Base-by-base conservation (phyloP, 2,113 vertebrate species). In the Plestiodon gilberti region DNA sequence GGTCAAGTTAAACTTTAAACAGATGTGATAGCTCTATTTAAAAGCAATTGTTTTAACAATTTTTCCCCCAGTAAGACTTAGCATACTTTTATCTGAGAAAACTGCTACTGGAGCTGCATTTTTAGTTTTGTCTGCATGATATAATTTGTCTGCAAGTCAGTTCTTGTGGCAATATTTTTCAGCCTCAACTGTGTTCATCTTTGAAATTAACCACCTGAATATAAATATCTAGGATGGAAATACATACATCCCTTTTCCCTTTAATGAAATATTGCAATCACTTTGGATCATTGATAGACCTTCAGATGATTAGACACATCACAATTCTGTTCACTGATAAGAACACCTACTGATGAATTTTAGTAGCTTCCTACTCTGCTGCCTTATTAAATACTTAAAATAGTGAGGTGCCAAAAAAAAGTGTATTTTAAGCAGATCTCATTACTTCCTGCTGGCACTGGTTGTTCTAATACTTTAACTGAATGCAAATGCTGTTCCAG, bases 371-470 rank as follows among this genome's bases (percentile, higher is more conserved):
- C 84, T 84, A 93, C 88, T 95, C 93, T 69, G 89, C 94, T 92
- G 93, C 81, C 65, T 80, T 94, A 93, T 89, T 95, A 93, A 93
- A 90, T 93, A 93, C 95, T 95, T 95, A 93, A 93, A 94, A 87
- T 84, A 71, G 35, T 81, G 86, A 93, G 82, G 83, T 92, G 88
- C 52, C 1, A 84, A 81, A 85, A 86, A 84, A 89, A 91, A 78
- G 15, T 17, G 61, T 80, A 52, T 90, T 89, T 93, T 88, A 88
- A 92, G 87, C 14, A 83, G 48, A 90, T 88, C 35, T 57, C 22
- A 55, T 86, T 85, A 88, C 61, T 38, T 70, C 86, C 70, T 85
- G 83, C 81, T 89, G 81, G 6, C 90, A 87, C 11, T 84, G 86
- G 86, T 93, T 95, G 87, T 83, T 83, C 62, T 91, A 35, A n/a